These are phyloP conservation scores for Dromaius novaehollandiae DNA, from an alignment of 2,113 vertebrate genomes.

Conservation along the genomic window DNA sequence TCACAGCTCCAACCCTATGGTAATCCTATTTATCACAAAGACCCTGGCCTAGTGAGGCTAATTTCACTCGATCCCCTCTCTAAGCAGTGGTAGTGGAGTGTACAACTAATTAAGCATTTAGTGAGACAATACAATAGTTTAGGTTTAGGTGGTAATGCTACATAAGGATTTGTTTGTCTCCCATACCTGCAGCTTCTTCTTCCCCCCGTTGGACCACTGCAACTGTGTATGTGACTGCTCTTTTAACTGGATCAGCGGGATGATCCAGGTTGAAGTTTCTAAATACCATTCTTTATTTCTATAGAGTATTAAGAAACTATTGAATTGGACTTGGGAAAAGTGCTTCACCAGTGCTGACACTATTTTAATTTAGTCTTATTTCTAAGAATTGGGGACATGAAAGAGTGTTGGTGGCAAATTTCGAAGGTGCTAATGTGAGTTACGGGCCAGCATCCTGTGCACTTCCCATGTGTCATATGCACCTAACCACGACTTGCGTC, in stretches of 20 bases:
- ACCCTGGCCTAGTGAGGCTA: background rate
- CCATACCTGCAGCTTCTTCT: background rate
- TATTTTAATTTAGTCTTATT: background rate
- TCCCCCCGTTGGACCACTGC: background rate
- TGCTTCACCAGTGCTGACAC: background rate
- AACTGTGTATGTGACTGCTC: background rate
- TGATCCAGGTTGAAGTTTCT: background rate
- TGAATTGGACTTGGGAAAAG: background rate
- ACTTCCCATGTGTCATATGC: background rate
- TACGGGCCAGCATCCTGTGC: rapidly evolving
- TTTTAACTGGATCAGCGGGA: background rate
- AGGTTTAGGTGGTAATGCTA: background rate
- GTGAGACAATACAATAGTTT: background rate
- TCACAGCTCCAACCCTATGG: background rate
- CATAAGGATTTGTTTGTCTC: background rate
- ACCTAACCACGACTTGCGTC: background rate
- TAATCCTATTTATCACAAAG: background rate
- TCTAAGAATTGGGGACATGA: background rate
- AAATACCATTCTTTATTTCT: background rate
- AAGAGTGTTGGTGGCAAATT: background rate
- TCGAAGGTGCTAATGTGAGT: background rate
- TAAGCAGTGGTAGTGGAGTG: background rate
- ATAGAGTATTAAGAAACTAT: background rate
- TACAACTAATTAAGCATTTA: background rate
- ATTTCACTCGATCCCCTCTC: background rate